Evolutionary conservation across 2,888 invertebrate species (phyloP), one percentile per base, ranked within the genome.

Genomic region (Synanthedon vespiformis): DNA sequence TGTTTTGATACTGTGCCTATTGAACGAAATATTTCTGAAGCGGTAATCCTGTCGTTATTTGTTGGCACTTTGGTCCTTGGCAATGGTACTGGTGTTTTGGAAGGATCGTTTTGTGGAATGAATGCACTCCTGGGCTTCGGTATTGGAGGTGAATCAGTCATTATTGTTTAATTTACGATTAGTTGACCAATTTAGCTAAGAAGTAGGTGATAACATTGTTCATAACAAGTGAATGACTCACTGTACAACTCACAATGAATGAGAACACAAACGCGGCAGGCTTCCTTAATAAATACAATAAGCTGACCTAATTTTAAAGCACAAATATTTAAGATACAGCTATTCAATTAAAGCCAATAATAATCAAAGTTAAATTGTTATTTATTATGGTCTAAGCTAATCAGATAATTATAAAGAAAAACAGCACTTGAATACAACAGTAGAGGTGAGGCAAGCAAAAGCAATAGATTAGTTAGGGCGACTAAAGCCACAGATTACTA

Each of bases 1-100:
- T 90, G 90, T 63, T 89, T 90, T 1, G 90, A 90, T 18, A 88
- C 89, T 49, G 85, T 77, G 55, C 89, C 81, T 48, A 90, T 77
- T n/a, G 86, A 88, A 48, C 80, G 80, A 8, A 89, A 67, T 56
- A 88, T 74, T 62, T 80, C 86, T 2, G 85, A 77, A n/a, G 88
- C 78, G 40, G 77, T 64, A 5, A 77, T 72, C 52, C 73, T 72
- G 4, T 83, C 84, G 56, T 63, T 68, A 53, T 57, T 65, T n/a
- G 57, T 55, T 3, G 79, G 70, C 22, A 77, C 56, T 57, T 75
- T 80, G 40, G 80, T 83, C 54, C 90, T 82, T 34, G 90, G 90
- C 40, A 88, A 79, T 12, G 90, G 90, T 11, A 89, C 78, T 1
- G 90, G 90, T 52, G 76, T 82, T 58, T 88, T 86, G 3, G 63